Conservation (phyloP, 2,888 invertebrate species). For the Sipha maydis region DNA sequence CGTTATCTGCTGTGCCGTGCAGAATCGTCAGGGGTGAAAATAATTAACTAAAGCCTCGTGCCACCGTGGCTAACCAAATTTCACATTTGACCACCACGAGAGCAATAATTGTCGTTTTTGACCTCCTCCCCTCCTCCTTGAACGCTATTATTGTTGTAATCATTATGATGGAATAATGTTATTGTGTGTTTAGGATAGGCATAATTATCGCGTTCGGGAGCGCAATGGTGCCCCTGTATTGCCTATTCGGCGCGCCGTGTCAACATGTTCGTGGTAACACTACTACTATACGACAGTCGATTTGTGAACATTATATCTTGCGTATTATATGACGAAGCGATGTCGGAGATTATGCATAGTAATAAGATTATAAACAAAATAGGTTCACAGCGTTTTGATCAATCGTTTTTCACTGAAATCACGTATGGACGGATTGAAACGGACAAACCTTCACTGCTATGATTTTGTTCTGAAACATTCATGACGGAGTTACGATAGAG, state of each 20-base stretch:
- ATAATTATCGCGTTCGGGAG: neutral
- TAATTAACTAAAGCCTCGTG: neutral
- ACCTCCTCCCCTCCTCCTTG: neutral
- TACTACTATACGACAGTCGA: no score
- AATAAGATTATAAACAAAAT: no score
- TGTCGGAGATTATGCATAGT: neutral
- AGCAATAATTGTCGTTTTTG: neutral
- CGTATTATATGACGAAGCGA: neutral
- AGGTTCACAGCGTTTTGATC: no score
- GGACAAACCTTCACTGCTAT: no score
- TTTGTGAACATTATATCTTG: neutral
- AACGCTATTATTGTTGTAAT: neutral
- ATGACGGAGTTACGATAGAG: no score
- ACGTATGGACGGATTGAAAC: no score
- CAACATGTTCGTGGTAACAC: neutral
- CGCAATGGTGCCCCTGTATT: neutral
- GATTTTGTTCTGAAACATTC: no score
- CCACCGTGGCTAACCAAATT: no score
- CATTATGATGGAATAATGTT: neutral
- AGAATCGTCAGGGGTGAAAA: neutral
- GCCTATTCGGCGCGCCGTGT: conserved; percentile 1
- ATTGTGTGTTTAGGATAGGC: neutral
- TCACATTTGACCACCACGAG: no score
- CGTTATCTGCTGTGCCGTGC: no score
- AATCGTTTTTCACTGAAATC: no score